phyloP scores from a whole-genome alignment of 2,113 vertebrate species.

The Microcebus lehilahytsara region DNA sequence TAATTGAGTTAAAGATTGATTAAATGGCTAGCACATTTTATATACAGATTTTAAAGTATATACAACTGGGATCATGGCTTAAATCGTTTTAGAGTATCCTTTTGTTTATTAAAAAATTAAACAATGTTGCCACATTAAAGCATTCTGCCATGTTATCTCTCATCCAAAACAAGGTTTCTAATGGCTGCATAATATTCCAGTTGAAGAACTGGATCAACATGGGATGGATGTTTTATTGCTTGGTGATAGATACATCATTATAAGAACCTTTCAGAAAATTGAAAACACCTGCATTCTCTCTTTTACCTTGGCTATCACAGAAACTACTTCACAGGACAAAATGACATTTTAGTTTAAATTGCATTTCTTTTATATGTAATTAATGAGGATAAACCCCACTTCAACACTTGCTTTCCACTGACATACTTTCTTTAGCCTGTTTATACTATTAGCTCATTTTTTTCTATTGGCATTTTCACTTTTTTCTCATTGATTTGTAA shows the following conservation, averaged over 20 bases:
- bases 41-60: neutral
- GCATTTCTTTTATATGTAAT: neutral
- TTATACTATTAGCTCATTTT: neutral
- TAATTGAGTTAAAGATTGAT: neutral
- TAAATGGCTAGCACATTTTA: neutral
- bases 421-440: neutral
- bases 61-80: neutral
- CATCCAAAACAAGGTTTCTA: neutral
- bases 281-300: neutral
- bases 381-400: neutral
- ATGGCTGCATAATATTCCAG: neutral
- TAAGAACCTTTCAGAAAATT: neutral
- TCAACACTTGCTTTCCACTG: neutral
- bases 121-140: neutral
- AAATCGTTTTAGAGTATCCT: neutral
- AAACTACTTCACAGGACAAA: neutral
- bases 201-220: neutral
- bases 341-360: neutral
- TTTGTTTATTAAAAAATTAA: neutral
- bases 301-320: neutral
- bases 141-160: neutral
- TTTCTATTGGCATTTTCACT: neutral
- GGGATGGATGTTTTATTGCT: neutral
- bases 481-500: neutral
- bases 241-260: neutral